Base-by-base conservation (phyloP, 2,797 vertebrate genomes). In the Garrulus glandarius region DNA sequence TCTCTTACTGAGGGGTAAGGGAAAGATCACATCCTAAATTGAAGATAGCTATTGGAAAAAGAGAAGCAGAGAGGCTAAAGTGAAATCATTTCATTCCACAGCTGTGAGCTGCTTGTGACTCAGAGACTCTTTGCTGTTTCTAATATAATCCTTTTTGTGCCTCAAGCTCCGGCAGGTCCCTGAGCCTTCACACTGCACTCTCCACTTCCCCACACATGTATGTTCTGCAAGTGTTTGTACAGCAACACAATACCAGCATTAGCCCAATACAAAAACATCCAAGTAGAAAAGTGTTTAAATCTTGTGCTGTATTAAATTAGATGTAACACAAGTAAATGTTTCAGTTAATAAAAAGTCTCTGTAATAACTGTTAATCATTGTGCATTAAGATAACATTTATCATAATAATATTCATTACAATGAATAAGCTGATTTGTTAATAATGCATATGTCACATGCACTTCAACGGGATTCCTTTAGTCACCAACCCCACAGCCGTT, bases 171-270 rank as follows among this genome's bases (percentile, higher is more conserved):
- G 0, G 60, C 6, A 7, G 76, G 80, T 88, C 93, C 92, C 92
- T 88, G 85, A 94, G 89, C 49, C 32, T 91, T 91, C 86, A 92
- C 44, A 77, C 5, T 56, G 67, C 17, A 13, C 77, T 90, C 82
- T 83, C 39, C 56, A 59, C 79, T 84, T 82, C 78, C 76, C 49
- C 49, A 41, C 11, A 5, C 27, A 77, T 1, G 4, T 78, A 18
- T 15, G 76, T 60, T 59, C 94, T 67, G 11, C 44, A 59, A 77
- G 44, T 86, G 72, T 95, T 96, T 97, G 87, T 39, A 95, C 56
- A 96, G 96, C 95, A 97, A 96, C 90, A 91, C 94, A 96, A 97
- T 67, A 94, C 79, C 72, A 88, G 70, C 74, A 95, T 95, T 96
- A 95, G 78, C 49, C 92, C 81, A 82, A 93, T 82, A 74, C 21